These are phyloP conservation scores for Drosophila micromelanica DNA, from an alignment of 1,140 invertebrate species.

Conservation along the genomic window DNA sequence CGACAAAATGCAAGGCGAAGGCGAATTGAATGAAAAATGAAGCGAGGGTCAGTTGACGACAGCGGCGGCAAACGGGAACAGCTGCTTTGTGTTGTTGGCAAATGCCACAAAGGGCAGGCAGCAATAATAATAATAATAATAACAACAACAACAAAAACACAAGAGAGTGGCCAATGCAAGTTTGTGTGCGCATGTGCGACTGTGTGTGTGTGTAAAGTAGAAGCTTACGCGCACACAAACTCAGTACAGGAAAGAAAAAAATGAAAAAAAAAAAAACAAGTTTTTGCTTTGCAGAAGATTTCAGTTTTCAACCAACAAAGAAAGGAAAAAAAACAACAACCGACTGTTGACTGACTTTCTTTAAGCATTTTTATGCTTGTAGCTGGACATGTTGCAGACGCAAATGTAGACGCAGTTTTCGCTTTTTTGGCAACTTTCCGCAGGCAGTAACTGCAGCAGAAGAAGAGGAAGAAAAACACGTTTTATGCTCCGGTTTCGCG, in stretches of 20 bases:
- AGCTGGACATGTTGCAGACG: constrained; percentile 48
- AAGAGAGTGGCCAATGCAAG: constrained; percentile 34
- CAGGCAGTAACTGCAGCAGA: constrained; percentile 23
- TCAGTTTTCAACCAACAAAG: constrained; percentile 51
- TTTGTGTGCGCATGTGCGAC: constrained; percentile 27
- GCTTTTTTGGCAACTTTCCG: constrained; percentile 62
- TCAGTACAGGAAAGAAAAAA: constrained; percentile 40
- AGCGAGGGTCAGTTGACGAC: constrained; percentile 38
- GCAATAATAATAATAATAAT: constrained; percentile 10
- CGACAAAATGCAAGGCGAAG: constrained; percentile 33
- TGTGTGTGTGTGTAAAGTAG: constrained; percentile 53
- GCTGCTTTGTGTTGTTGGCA: constrained; percentile 34
- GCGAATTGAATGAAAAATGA: constrained; percentile 40
- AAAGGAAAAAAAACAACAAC: constrained; percentile 31
- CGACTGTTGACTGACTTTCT: constrained; percentile 71
- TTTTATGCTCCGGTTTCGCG: constrained; percentile 29
- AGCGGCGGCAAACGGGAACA: constrained; percentile 42
- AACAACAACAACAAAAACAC: constrained; percentile 10
- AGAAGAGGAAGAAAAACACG: constrained; percentile 41
- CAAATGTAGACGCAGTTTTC: constrained; percentile 48
- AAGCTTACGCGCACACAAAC: constrained; percentile 50
- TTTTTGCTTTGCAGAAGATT: constrained; percentile 71
- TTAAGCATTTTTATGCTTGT: constrained; percentile 66
- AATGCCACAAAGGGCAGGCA: constrained; percentile 46
- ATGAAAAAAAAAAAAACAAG: constrained; percentile 65